phyloP scores from a whole-genome alignment of 2,888 invertebrate species.

The Sarcophaga rosellei region DNA sequence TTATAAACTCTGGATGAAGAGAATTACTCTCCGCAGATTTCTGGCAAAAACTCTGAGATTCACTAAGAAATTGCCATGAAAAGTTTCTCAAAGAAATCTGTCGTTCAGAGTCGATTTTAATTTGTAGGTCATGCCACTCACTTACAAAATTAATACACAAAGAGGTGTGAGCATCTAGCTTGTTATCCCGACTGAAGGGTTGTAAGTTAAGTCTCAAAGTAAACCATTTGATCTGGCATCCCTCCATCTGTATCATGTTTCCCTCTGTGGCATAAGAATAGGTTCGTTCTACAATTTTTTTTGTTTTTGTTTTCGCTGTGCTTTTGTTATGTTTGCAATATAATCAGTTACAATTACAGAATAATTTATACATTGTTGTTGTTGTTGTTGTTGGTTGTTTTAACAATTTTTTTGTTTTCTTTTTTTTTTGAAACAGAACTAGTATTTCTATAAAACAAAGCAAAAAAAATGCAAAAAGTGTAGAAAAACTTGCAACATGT shows the following conservation, averaged over 20 bases:
- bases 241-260: background rate
- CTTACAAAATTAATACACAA: no score
- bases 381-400: background rate
- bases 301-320: conserved; percentile 3
- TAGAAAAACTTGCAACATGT: conserved; percentile 26
- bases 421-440: conserved; percentile 24
- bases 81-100: no score
- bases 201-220: no score
- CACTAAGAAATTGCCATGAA: no score
- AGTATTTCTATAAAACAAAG: conserved; percentile 19
- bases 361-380: conserved; percentile 35
- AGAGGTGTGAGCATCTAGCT: no score
- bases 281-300: background rate
- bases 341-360: conserved; percentile 59
- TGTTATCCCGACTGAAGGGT: no score
- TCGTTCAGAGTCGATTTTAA: no score
- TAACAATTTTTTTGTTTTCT: background rate
- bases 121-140: no score
- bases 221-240: conserved; percentile 26
- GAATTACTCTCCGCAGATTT: no score
- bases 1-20: no score
- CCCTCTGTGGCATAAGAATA: background rate
- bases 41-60: no score
- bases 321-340: conserved; percentile 36
- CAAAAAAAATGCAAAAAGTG: background rate